Evolutionary conservation across 2,113 vertebrate genomes (phyloP), one percentile per base, ranked within the genome.

Genomic region (Gobio gobio): DNA sequence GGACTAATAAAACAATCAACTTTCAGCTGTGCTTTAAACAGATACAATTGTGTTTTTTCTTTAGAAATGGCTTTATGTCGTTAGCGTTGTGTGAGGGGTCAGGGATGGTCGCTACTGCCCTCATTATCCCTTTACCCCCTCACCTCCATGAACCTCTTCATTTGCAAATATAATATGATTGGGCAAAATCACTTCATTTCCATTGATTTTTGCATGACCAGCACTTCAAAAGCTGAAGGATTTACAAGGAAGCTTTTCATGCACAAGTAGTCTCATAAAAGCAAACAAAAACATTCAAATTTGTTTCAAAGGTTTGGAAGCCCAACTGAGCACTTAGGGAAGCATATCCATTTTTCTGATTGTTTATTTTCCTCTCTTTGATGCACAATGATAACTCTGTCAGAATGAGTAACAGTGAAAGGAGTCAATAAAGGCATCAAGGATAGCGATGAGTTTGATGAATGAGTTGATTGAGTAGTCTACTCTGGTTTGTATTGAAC

Each of bases 371-470:
- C 40, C 1, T 22, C 5, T 43, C 59, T 77, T 51, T 82, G 29
- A 80, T 64, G 59, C 12, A 7, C 45, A 83, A 24, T 29, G 24
- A 66, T 51, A 82, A 70, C 18, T n/a, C 12, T 43, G 66, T 87
- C 89, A 36, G 89, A 86, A 89, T 85, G 83, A 70, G 66, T 85
- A 78, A 49, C 70, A 77, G 0, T 87, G 90, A 87, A 86, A 75
- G 63, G 83, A 86, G 86, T 82, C 49, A 84, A 89, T 90, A 88
- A 90, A 89, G 51, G 82, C 56, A 64, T 63, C 86, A 63, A 89
- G 87, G 87, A 89, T 87, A 85, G 88, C 29, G 5, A 72, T 90
- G 85, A 83, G 81, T 73, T 83, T 86, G 86, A 89, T 89, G 84
- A 22, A 70, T 80, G 77, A 86, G 10, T 83, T 74, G 68, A 58